Base-by-base conservation (phyloP, 2,888 invertebrate species). In the Trichopria drosophilae region DNA sequence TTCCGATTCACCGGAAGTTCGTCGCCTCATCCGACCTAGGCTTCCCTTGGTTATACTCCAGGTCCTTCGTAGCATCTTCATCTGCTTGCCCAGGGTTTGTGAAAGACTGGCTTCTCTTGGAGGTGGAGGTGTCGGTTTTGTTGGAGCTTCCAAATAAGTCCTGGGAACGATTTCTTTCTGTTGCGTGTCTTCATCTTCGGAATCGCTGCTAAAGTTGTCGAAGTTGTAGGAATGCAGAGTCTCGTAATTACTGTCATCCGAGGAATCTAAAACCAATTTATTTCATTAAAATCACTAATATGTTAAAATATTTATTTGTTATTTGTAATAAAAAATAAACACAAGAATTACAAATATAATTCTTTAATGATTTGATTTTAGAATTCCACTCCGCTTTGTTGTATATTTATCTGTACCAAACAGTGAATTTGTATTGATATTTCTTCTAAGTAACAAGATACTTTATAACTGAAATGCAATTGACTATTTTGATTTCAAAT, bases 1-100 rank as follows among this genome's bases (percentile, higher is more conserved):
- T n/a, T n/a, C n/a, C n/a, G n/a, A 44, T 7, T 7, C 34, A n/a
- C 13, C 34, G 34, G 34, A 13, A 12, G 10, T 32, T 12, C n/a
- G n/a, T n/a, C n/a, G n/a, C n/a, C n/a, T n/a, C 43, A 73, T 73
- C 1, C 71, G 65, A 3, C 71, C 71, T 3, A 74, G 57, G 22
- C 72, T 73, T 3, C 71, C 73, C 49, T 74, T 75, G 12, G 75
- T 75, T 31, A 74, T 70, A 51, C 72, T 75, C 73, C 73, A 75
- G 0, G 72, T 73, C 32, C 73, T 61, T 5, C 71, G 59, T 0
- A 75, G 55, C 58, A 74, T 69, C 41, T 71, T 73, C 58, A 75
- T 72, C 32, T 65, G 60, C n/a, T 63, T 64, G 3, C 72, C 72
- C 4, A 75, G 53, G 3, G 65, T 70, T 23, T 70, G 66, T 2